Base-by-base conservation (phyloP, 1,140 invertebrate genomes). In the Nomia melanderi region DNA sequence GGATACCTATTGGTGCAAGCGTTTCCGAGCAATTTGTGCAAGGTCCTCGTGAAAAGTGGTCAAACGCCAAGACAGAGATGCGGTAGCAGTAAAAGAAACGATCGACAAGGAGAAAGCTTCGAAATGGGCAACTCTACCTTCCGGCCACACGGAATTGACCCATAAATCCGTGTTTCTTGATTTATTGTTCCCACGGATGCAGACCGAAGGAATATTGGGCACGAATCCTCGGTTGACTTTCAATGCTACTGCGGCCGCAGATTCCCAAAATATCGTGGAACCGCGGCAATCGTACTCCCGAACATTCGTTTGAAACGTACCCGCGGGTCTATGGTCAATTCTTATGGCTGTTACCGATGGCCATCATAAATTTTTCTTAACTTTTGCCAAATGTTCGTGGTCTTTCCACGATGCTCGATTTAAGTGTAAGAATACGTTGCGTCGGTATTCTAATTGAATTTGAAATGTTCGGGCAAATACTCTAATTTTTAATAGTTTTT, bases 161-260 rank as follows among this genome's bases (percentile, higher is more conserved):
- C 83, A 86, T 88, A 89, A 89, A 88, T 88, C 67, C 78, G 31
- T 80, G 36, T 59, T 75, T 44, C 86, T 77, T 88, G 85, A 89
- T 88, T 89, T 89, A 89, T 57, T 76, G 36, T n/a, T 57, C 29
- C 59, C 53, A 23, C 41, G 20, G 39, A 77, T 50, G 25, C 44
- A 14, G 14, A 20, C 36, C 29, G 2, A n/a, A 23, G 17, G 20
- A 78, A 75, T 31, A 81, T 77, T 50, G 54, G 6, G 2, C 33
- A 6, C 50, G 70, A 53, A 41, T 73, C 33, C 39, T 78, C 44
- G 82, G 77, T 70, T 33, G 66, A 57, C 23, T 17, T 29, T 89
- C 60, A 89, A 88, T 89, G 47, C 69, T 63, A n/a, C 11, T 23
- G 62, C 57, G 47, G 87, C 86, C 84, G 53, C 86, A 89, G 39